These are phyloP conservation scores for Ligdia adustata DNA, from an alignment of 2,888 invertebrate species.

Conservation along the genomic window DNA sequence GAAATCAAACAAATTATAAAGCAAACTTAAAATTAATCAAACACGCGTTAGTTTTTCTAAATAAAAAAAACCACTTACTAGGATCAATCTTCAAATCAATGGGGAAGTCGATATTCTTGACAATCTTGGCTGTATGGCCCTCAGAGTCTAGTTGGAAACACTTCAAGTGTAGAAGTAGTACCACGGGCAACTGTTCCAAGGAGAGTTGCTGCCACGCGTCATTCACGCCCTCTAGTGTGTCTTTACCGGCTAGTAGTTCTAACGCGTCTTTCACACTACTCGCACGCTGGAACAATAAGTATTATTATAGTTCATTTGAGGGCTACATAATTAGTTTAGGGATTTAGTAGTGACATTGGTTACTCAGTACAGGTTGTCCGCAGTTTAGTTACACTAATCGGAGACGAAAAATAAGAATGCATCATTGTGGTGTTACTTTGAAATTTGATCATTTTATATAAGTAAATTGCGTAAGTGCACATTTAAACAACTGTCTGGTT, in stretches of 20 bases:
- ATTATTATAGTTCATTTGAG: neutral
- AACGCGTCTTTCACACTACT: constrained; percentile 93
- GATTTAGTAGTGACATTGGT: neutral
- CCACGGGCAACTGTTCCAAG: constrained; percentile 94
- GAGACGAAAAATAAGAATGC: constrained; percentile 60
- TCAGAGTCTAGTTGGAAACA: constrained; percentile 96
- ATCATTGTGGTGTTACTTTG: constrained; percentile 41
- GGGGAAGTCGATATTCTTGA: constrained; percentile 95
- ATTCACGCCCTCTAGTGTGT: constrained; percentile 93
- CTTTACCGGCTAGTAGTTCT: constrained; percentile 92
- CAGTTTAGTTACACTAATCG: constrained; percentile 43
- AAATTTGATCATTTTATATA: too few species aligned
- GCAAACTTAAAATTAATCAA: neutral
- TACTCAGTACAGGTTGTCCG: constrained; percentile 51
- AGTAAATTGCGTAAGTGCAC: too few species aligned
- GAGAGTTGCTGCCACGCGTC: constrained; percentile 96
- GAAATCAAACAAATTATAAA: neutral
- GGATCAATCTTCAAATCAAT: constrained; percentile 95
- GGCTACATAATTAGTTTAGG: neutral
- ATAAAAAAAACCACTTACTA: constrained; percentile 81
- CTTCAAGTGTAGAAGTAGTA: constrained; percentile 96
- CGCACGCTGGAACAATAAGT: constrained; percentile 86
- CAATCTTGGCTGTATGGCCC: constrained; percentile 95
- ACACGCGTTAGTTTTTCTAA: too few species aligned
- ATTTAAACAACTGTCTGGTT: too few species aligned